Evolutionary conservation across 2,113 vertebrate genomes (phyloP).

Genomic region (Spilogale gracilis): DNA sequence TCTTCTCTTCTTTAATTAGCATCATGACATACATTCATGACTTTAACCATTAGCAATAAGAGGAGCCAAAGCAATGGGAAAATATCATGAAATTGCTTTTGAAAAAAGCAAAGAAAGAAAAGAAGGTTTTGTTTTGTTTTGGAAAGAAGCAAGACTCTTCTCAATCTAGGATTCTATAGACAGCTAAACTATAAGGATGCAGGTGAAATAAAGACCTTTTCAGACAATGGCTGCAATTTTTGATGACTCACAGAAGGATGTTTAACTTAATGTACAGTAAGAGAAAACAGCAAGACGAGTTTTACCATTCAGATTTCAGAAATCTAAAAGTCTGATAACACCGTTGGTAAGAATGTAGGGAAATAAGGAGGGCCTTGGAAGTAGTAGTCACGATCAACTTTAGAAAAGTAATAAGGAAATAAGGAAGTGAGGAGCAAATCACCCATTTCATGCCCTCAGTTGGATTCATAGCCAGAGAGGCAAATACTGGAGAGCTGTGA

Average conservation of each 20-base stretch:
- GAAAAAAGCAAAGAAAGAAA: background rate
- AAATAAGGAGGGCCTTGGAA: background rate
- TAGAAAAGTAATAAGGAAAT: background rate
- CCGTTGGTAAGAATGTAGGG: background rate
- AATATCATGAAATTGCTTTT: background rate
- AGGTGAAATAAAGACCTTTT: background rate
- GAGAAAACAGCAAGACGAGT: background rate
- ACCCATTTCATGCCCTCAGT: background rate
- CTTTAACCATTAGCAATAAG: background rate
- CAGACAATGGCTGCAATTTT: background rate
- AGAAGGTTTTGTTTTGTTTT: background rate
- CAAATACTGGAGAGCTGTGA: background rate
- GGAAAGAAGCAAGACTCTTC: background rate
- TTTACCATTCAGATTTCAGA: background rate
- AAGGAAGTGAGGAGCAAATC: background rate
- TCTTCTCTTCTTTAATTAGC: background rate
- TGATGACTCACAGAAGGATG: background rate
- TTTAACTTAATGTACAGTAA: background rate
- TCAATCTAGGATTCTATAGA: background rate
- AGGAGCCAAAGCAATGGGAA: background rate
- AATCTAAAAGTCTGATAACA: background rate
- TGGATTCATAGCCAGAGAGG: background rate
- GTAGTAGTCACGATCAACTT: background rate
- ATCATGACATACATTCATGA: background rate
- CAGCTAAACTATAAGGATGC: background rate